Conservation (phyloP, 2,797 vertebrate species). For the Pteropus rufus region DNA sequence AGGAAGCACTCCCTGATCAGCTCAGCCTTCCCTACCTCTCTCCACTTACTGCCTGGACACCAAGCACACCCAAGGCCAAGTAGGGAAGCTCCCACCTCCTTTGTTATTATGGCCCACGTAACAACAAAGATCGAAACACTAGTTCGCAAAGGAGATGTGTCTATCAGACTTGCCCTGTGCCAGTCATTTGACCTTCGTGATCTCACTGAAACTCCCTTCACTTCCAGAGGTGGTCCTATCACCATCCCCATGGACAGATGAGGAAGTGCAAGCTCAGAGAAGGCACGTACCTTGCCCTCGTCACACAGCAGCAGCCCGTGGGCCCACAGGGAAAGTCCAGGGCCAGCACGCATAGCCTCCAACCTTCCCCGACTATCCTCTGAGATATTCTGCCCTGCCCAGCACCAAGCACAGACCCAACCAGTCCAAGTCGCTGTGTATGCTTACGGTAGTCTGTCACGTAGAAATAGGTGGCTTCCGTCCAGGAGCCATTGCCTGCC, state of each 20-base stretch:
- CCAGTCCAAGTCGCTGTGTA: rapidly evolving
- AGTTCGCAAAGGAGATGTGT: neutral
- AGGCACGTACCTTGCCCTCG: neutral
- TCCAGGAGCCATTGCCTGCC: conserved; percentile 97
- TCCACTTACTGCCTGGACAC: neutral
- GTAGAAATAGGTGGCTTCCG: conserved; percentile 90
- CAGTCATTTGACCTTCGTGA: neutral
- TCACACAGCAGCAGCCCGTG: neutral
- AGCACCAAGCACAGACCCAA: neutral
- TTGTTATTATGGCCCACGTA: neutral
- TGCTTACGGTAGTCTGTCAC: conserved; percentile 92
- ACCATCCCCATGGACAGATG: neutral
- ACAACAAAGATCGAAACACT: neutral
- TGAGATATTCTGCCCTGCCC: neutral
- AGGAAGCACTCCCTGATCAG: neutral
- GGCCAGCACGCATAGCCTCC: neutral
- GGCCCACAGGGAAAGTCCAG: neutral
- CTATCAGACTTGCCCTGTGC: neutral
- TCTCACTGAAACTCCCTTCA: neutral
- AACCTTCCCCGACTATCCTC: rapidly evolving
- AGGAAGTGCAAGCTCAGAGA: neutral
- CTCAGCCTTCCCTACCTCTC: neutral
- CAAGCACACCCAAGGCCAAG: neutral
- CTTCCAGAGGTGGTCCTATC: neutral
- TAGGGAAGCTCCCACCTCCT: neutral